Evolutionary conservation across 2,888 invertebrate genomes (phyloP), one percentile per base, ranked within the genome.

Genomic region (Acrocera orbiculus): DNA sequence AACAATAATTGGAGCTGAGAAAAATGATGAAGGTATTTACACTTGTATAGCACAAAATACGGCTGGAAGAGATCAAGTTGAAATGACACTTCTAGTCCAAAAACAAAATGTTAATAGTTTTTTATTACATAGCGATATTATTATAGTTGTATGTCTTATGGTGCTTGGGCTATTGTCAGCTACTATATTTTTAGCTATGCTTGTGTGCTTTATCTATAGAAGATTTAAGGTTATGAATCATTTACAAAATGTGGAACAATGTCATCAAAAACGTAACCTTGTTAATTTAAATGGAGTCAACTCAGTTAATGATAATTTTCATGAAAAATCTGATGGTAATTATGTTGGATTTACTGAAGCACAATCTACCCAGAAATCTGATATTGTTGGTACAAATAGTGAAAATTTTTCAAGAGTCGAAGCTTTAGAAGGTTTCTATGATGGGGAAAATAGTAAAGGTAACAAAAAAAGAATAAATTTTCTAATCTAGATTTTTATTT

Each of bases 41-140:
- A 65, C 73, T 31, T 89, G 89, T 50, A 68, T 76, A 8, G 87
- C 86, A 0, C 76, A 73, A 49, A 87, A 82, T 54, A 67, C 73
- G 1, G 87, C 80, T 2, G 87, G 86, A 3, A 69, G 72, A 11
- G 76, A 75, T 45, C 77, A 80, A 49, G 70, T 71, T 35, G 81
- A 79, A 51, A 61, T 86, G 27, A 50, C 45, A 40, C 37, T 55
- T 26, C 39, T 53, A 7, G 49, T 55, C 16, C 50, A 54, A 35
- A 49, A 52, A 34, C 45, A 48, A 4, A 43, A 42, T 4, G 43
- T 46, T 16, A 46, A 47, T 25, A 50, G 49, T 34, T 36, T 51
- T 22, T 38, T 51, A 16, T 28, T 40, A 19, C 41, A 53, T 33
- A 49, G 46, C 33, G 52, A 54, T 45, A 39, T 55, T 17, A 47